phyloP scores from a whole-genome alignment of 2,797 vertebrate species.

The Champsocephalus gunnari region DNA sequence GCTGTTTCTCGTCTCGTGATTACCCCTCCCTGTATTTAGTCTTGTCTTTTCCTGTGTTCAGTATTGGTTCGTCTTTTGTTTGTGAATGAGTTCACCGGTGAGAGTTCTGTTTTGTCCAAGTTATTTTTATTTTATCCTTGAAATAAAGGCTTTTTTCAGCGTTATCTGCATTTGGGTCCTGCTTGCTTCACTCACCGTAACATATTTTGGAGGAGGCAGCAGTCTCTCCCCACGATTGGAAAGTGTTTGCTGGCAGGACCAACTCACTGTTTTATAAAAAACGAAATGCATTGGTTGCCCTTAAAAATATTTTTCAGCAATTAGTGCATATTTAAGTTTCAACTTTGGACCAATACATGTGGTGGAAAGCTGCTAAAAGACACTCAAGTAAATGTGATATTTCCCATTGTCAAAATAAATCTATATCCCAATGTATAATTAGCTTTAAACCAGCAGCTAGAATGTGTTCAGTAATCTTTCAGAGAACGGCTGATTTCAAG shows the following conservation, averaged over 20 bases:
- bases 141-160: too few species aligned
- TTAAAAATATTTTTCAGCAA: slow-evolving; percentile 3
- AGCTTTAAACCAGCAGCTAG: neutral
- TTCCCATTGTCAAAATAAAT: neutral
- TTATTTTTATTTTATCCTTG: too few species aligned
- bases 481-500: neutral
- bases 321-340: neutral
- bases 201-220: slow-evolving; percentile 12
- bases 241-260: neutral
- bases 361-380: neutral
- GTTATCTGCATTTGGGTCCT: too few species aligned
- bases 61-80: too few species aligned
- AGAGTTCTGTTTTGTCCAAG: too few species aligned
- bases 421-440: neutral
- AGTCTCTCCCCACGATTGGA: slow-evolving; percentile 14
- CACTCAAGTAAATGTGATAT: neutral
- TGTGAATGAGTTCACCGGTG: too few species aligned
- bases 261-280: slow-evolving; percentile 8
- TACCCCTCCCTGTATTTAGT: too few species aligned
- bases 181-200: too few species aligned
- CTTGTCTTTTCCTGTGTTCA: too few species aligned
- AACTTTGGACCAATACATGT: neutral
- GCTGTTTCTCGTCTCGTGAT: too few species aligned
- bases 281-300: neutral
- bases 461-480: neutral